These are phyloP conservation scores for Sebastes hubbsi DNA, from an alignment of 2,797 vertebrate genomes.

Conservation along the genomic window DNA sequence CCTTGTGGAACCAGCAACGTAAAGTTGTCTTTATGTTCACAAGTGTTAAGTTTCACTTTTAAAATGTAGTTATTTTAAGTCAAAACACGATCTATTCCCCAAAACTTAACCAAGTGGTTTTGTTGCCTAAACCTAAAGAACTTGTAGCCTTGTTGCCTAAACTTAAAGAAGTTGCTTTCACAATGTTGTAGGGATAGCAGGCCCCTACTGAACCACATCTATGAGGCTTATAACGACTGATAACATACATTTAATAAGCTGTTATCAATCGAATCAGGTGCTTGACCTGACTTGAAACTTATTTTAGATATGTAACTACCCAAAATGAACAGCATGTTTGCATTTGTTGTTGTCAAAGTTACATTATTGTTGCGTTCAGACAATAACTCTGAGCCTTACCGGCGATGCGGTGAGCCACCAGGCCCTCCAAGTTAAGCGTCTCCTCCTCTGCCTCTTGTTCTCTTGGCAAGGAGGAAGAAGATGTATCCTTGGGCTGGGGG, in stretches of 20 bases:
- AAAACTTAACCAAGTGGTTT: too few relatives aligned
- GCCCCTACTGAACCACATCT: neutral
- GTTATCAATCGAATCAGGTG: too few relatives aligned
- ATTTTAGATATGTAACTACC: neutral
- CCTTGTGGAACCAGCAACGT: too few relatives aligned
- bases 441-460: slow-evolving; percentile 88
- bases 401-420: slow-evolving; percentile 96
- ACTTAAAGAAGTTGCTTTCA: too few relatives aligned
- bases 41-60: too few relatives aligned
- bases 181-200: too few relatives aligned
- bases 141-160: too few relatives aligned
- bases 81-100: too few relatives aligned
- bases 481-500: slow-evolving; percentile 75
- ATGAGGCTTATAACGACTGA: neutral
- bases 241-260: neutral
- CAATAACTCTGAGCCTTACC: slow-evolving; percentile 82
- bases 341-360: neutral
- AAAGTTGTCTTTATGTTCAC: too few relatives aligned
- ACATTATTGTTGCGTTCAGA: neutral
- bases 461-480: slow-evolving; percentile 80
- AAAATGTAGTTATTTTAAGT: too few relatives aligned
- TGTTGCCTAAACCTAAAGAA: too few relatives aligned
- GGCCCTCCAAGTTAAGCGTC: slow-evolving; percentile 90
- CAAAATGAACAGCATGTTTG: neutral
- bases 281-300: neutral